phyloP scores from a whole-genome alignment of 2,113 vertebrate genomes.

The Pantherophis guttatus region DNA sequence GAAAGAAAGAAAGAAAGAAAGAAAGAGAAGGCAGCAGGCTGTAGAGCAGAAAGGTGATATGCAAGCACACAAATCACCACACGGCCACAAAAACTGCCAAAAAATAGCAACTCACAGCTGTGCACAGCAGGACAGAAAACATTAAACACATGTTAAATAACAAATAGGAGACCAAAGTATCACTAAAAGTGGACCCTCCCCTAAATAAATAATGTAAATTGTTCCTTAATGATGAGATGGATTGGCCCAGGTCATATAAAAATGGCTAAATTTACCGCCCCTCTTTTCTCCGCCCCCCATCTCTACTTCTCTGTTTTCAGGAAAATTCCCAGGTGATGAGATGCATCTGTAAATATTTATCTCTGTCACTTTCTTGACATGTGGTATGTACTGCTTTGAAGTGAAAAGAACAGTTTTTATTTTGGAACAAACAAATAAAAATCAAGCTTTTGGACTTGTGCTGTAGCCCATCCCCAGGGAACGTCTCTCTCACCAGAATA shows the following conservation, averaged over 20 bases:
- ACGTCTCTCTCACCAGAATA: background rate
- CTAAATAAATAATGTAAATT: slow-evolving; percentile 77
- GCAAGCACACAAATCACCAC: slow-evolving; percentile 76
- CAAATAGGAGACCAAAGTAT: slow-evolving; percentile 77
- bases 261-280: slow-evolving; percentile 70
- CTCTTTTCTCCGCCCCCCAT: slow-evolving; percentile 23
- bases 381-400: slow-evolving; percentile 50
- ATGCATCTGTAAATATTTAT: slow-evolving; percentile 59
- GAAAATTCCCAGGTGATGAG: slow-evolving; percentile 13
- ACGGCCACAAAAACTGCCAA: slow-evolving; percentile 76
- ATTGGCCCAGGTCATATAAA: slow-evolving; percentile 71
- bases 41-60: slow-evolving; percentile 72
- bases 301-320: slow-evolving; percentile 55
- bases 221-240: slow-evolving; percentile 70
- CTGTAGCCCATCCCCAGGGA: background rate
- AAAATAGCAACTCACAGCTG: slow-evolving; percentile 78
- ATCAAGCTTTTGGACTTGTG: background rate
- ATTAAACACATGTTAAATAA: slow-evolving; percentile 82
- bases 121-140: slow-evolving; percentile 76
- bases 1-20: slow-evolving; percentile 66
- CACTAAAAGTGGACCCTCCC: slow-evolving; percentile 77
- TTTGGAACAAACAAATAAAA: slow-evolving; percentile 47
- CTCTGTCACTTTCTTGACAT: slow-evolving; percentile 43
- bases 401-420: slow-evolving; percentile 68
- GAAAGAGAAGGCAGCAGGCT: slow-evolving; percentile 70